Conservation (phyloP, 2,797 vertebrate species). For the Lates japonicus region DNA sequence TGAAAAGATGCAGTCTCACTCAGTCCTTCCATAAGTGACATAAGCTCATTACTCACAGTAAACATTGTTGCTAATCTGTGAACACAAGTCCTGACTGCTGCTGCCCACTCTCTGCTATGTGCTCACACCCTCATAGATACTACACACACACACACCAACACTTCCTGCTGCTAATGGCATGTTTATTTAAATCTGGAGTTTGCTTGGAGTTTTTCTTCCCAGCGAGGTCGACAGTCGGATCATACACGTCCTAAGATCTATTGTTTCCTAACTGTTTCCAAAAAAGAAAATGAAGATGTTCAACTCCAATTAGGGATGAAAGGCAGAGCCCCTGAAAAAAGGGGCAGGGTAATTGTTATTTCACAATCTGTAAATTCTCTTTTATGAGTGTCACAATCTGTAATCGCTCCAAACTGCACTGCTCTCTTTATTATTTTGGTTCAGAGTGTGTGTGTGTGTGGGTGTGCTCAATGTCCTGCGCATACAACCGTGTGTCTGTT, state of each 20-base stretch:
- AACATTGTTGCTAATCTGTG: constrained; percentile 66
- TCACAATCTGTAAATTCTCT: constrained; percentile 52
- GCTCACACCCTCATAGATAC: constrained; percentile 50
- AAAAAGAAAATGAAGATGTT: constrained; percentile 11
- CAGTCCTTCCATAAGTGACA: constrained; percentile 63
- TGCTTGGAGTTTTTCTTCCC: constrained; percentile 50
- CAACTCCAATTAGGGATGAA: constrained; percentile 14
- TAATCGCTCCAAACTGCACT: constrained; percentile 34
- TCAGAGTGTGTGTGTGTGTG: not conserved
- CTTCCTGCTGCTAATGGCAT: constrained; percentile 47
- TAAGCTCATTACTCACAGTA: constrained; percentile 69
- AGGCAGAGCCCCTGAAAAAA: not conserved
- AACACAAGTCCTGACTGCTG: constrained; percentile 67
- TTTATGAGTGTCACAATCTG: constrained; percentile 39
- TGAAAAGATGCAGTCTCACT: constrained; percentile 56
- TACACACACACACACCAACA: constrained; percentile 24
- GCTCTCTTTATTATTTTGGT: constrained; percentile 30
- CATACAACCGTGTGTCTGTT: constrained; percentile 31
- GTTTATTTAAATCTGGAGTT: constrained; percentile 62
- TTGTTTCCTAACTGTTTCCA: constrained; percentile 24
- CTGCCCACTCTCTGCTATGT: constrained; percentile 45
- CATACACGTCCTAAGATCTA: not conserved
- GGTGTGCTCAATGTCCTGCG: not conserved
- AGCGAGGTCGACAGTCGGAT: constrained; percentile 17
- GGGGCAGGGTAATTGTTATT: constrained; percentile 23